Base-by-base conservation (phyloP, 1,140 invertebrate genomes). In the Heliconius nattereri region DNA sequence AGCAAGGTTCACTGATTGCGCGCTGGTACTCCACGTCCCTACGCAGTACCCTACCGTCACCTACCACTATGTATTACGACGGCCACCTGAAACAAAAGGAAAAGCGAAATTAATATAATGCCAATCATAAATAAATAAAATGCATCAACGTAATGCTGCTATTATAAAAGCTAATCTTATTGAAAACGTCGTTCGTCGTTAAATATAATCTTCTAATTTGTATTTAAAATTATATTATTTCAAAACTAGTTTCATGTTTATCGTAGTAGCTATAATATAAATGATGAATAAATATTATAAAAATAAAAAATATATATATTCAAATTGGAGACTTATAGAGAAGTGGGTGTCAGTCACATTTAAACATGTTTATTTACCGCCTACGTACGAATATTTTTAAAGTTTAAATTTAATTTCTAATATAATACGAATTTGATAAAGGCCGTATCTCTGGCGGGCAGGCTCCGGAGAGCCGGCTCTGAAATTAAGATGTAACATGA, bases 401-500 rank as follows among this genome's bases (percentile, higher is more conserved):
- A 87, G 85, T 89, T 85, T 81, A 90, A 45, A 93, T 85, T 93
- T 92, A 93, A 92, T 92, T 92, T 92, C 88, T 92, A 91, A 87
- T 83, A 88, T 92, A 93, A 92, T 92, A 90, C 86, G 91, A 91
- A 92, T 93, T 94, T 92, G 91, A 93, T 94, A 95, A 94, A 93
- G 89, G 90, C 90, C 87, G 89, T 93, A 93, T 94, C 92, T 93
- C 89, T 89, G 85, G 88, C 88, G 84, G 86, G 88, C 90, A 92
- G 91, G 89, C 91, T 91, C 89, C 91, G 90, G 85, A 88, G 90
- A 90, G 91, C 90, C 89, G 89, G 90, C 88, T 90, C 89, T 92
- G 92, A 94, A 95, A 95, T 95, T 95, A 95, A 95, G 94, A 95
- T 95, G 94, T 95, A 95, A 95, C 94, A 95, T 94, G 94, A 95